Conservation (phyloP, 2,888 invertebrate genomes). For the Stratiomys singularior region DNA sequence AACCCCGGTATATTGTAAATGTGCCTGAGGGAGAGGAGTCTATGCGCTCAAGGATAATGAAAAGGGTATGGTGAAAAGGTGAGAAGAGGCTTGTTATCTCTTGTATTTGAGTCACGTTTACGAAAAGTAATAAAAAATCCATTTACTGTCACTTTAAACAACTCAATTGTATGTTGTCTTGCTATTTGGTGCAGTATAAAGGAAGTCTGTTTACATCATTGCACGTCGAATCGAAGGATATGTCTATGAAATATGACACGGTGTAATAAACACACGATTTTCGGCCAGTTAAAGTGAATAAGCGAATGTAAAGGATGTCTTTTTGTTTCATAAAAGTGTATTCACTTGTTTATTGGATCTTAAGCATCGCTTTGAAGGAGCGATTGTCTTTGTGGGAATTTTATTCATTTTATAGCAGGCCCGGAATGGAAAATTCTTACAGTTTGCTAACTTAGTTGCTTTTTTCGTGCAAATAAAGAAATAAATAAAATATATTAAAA, state of each 20-base stretch:
- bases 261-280: conserved; percentile 27
- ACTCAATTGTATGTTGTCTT: conserved; percentile 43
- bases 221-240: neutral
- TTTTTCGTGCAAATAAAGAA: too few relatives aligned
- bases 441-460: too few relatives aligned
- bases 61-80: neutral
- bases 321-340: neutral
- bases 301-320: neutral
- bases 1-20: neutral
- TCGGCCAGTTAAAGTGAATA: neutral
- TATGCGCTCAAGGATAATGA: neutral
- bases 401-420: too few relatives aligned
- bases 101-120: conserved; percentile 50
- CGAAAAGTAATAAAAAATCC: conserved; percentile 51
- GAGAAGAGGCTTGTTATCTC: neutral
- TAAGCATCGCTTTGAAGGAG: neutral
- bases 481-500: too few relatives aligned
- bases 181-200: neutral
- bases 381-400: too few relatives aligned
- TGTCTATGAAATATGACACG: conserved; percentile 7
- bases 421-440: too few relatives aligned
- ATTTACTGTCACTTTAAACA: conserved; percentile 52
- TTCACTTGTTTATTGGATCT: neutral
- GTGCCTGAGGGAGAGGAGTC: neutral
- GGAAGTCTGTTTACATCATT: conserved; percentile 14